Percentiles rank a stretch among this genome's conserved stretches.
These are phyloP conservation scores for Oligia fasciuncula DNA, from an alignment of 2,888 invertebrate genomes.

Conservation along the genomic window DNA sequence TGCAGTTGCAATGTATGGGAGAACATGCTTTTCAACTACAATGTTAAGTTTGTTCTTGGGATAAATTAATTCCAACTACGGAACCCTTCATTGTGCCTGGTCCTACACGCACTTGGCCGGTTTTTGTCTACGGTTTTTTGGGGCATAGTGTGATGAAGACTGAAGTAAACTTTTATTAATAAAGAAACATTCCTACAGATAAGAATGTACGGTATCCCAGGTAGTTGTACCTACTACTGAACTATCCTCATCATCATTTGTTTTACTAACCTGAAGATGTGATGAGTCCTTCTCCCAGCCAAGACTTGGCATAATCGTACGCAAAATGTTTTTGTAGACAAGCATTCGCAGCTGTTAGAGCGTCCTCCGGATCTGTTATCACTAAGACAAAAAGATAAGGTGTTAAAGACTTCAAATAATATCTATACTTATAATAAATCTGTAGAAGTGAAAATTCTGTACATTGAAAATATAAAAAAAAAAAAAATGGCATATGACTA, in stretches of 20 bases:
- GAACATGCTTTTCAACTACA: no score
- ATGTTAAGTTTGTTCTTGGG: no score
- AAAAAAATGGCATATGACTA: no score
- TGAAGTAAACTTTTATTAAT: not conserved
- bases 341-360: constrained; percentile 63
- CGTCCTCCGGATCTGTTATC: constrained; percentile 71
- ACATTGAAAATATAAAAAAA: no score
- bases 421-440: no score
- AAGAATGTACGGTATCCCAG: not conserved
- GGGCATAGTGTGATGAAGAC: not conserved
- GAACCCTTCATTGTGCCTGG: no score
- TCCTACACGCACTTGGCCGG: no score
- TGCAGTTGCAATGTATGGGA: no score
- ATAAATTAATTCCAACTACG: no score
- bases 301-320: constrained; percentile 66
- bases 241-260: not conserved
- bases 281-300: constrained; percentile 71
- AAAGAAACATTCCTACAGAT: not conserved
- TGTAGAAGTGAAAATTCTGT: no score
- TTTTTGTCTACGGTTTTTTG: not conserved
- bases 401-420: not conserved
- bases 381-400: constrained; percentile 54
- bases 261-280: constrained; percentile 63
- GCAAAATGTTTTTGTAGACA: constrained; percentile 68
- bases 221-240: not conserved